Base-by-base conservation (phyloP, 2,797 vertebrate species). In the Centropyge bicolor region DNA sequence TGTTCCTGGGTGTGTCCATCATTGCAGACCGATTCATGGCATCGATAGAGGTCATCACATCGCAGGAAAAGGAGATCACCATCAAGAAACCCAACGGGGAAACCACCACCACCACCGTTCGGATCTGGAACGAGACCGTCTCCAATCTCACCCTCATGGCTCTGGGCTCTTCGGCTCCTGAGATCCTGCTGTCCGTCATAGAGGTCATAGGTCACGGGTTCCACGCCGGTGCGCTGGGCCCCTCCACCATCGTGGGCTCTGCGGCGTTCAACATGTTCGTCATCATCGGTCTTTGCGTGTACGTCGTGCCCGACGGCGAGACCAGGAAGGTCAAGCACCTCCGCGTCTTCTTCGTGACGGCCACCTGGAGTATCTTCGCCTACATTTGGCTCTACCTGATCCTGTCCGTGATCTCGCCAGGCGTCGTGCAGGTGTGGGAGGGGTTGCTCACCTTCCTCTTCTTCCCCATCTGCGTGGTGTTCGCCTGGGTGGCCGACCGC, bases 11-110 rank as follows among this genome's bases (percentile, higher is more conserved):
- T 6, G 98, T 99, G 71, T 99, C 98, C 1, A 99, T 99, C 93
- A 95, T 99, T n/a, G 98, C 98, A 0, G 98, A 99, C 75, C 97
- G 98, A 49, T 99, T 99, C 94, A 99, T 99, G 98, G 98, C 98
- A 20, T 99, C 98, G 1, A 99, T 99, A 19, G 98, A 99, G 93
- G 98, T 99, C 78, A 99, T 99, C 88, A 99, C 98, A 0, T 99
- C 98, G n/a, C 98, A 99, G 87, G 98, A 99, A 83, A 96, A 96
- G 92, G 98, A 99, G 92, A 99, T 99, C 89, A 99, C 98, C 69
- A 99, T 99, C 83, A 99, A 99, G 95, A 99, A 98, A 82, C 95
- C 98, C 85, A 99, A 99, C 0, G 98, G 98, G 0, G 98, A 99
- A 89, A 99, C 98, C 70, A 98, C 95, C 84, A 99, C 97, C 81